Evolutionary conservation across 2,797 vertebrate species (phyloP).

Genomic region (Chanos chanos): DNA sequence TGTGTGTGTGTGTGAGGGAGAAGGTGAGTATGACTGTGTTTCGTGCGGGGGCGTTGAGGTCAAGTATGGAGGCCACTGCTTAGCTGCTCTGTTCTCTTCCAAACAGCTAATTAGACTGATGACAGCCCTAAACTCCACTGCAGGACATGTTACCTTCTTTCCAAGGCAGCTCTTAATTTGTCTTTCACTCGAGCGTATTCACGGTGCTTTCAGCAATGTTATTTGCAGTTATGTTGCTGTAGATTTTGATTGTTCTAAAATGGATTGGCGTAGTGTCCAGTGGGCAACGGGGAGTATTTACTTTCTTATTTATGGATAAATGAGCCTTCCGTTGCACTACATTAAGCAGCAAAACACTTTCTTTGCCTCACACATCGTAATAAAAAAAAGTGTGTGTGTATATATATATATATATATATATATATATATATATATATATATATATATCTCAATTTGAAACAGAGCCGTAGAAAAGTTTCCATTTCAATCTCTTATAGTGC

Average conservation of each 20-base stretch:
- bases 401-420: no score
- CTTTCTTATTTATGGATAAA: no score
- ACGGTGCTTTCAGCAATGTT: neutral
- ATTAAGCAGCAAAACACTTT: no score
- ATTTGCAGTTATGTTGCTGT: neutral
- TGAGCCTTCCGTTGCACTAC: no score
- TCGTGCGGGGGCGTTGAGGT: conserved; percentile 14
- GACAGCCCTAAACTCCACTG: conserved; percentile 14
- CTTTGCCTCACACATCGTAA: no score
- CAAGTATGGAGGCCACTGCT: conserved; percentile 26
- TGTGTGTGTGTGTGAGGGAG: neutral
- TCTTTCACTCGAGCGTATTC: neutral
- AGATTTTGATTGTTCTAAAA: neutral
- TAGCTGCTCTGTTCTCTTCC: conserved; percentile 21
- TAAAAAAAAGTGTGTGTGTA: no score
- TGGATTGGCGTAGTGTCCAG: no score
- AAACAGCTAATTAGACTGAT: conserved; percentile 40
- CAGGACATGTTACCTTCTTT: conserved; percentile 3
- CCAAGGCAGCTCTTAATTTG: neutral
- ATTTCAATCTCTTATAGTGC: no score
- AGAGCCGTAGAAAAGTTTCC: no score
- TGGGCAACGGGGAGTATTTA: no score
- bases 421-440: no score
- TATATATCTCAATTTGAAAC: no score
- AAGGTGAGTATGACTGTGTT: neutral